phyloP scores from a whole-genome alignment of 1,140 invertebrate genomes.

The Leptinotarsa defecta region DNA sequence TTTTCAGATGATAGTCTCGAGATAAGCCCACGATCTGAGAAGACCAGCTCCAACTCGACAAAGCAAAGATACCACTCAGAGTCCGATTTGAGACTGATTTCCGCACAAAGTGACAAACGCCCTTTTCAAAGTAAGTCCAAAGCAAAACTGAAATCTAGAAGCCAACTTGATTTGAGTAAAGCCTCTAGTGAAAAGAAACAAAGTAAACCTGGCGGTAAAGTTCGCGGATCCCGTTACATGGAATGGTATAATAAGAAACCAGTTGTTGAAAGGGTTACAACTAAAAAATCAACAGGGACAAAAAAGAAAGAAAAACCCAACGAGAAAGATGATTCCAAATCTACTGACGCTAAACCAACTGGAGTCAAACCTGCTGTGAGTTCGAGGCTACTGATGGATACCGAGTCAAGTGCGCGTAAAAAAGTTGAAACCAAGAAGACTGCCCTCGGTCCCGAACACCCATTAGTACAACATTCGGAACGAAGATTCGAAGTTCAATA shows the following conservation, averaged over 20 bases:
- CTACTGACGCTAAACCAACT: conserved; percentile 38
- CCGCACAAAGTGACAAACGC: neutral
- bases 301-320: conserved; percentile 48
- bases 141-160: conserved; percentile 40
- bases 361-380: conserved; percentile 54
- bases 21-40: conserved; percentile 41
- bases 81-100: conserved; percentile 38
- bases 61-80: conserved; percentile 41
- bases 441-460: conserved; percentile 60
- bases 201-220: conserved; percentile 60
- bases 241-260: conserved; percentile 67
- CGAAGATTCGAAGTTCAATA: conserved; percentile 66
- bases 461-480: conserved; percentile 74
- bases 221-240: conserved; percentile 60
- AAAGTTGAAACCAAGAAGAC: conserved; percentile 45
- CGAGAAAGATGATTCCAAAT: neutral
- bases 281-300: conserved; percentile 21
- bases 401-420: conserved; percentile 45
- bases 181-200: conserved; percentile 35
- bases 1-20: conserved; percentile 58
- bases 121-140: neutral
- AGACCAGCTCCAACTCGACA: conserved; percentile 35
- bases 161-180: conserved; percentile 49
- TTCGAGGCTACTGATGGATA: conserved; percentile 40
- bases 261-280: conserved; percentile 36